Percentiles rank a stretch among this genome's conserved stretches.
Evolutionary conservation across 2,113 vertebrate genomes (phyloP).

Genomic region (Cynoglossus semilaevis): DNA sequence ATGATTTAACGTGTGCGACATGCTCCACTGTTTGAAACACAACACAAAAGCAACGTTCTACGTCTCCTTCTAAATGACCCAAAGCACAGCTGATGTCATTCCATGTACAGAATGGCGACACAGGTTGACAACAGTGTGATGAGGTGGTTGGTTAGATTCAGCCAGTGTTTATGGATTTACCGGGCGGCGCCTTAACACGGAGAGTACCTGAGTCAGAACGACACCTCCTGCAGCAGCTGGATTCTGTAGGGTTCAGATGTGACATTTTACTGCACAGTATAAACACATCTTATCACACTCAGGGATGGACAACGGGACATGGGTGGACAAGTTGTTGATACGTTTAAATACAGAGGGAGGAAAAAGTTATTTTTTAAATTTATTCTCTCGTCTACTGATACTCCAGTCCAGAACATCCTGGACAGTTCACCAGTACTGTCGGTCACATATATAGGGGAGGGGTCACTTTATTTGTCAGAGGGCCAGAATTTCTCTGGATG

Average conservation of each 20-base stretch:
- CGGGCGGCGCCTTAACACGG: slow-evolving; percentile 56
- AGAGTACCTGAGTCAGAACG: slow-evolving; percentile 79
- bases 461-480: too few species aligned
- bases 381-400: too few species aligned
- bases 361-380: neutral
- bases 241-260: slow-evolving; percentile 80
- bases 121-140: slow-evolving; percentile 22
- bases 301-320: slow-evolving; percentile 39
- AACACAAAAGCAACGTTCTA: slow-evolving; percentile 43
- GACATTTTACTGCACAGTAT: slow-evolving; percentile 72
- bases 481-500: too few species aligned
- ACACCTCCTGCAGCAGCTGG: slow-evolving; percentile 80
- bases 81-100: slow-evolving; percentile 36
- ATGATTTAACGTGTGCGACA: slow-evolving; percentile 43
- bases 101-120: slow-evolving; percentile 29
- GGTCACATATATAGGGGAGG: neutral
- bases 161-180: slow-evolving; percentile 49
- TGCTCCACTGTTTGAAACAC: slow-evolving; percentile 45
- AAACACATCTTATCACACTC: slow-evolving; percentile 47
- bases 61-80: slow-evolving; percentile 26
- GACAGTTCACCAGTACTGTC: too few species aligned
- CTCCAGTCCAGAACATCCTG: too few species aligned
- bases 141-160: slow-evolving; percentile 45
- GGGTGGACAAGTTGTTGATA: neutral
- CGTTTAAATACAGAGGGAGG: slow-evolving; percentile 4